Evolutionary conservation across 2,113 vertebrate species (phyloP), one percentile per base, ranked within the genome.

Genomic region (Monopterus albus): DNA sequence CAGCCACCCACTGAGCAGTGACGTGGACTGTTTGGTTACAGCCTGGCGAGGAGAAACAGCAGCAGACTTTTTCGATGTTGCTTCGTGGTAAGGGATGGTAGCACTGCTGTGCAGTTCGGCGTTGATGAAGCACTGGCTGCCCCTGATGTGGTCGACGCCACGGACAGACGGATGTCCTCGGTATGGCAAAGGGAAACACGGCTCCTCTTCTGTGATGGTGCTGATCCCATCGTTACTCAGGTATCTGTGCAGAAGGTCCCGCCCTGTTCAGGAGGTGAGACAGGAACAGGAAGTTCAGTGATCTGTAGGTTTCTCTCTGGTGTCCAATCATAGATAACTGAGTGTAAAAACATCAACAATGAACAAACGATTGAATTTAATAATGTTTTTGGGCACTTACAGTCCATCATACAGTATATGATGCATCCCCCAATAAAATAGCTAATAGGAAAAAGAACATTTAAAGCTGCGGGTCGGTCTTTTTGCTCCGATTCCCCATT

Each of bases 141-240:
- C 95, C 2, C 95, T 87, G 90, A 98, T 94, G 89, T 96, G 96
- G 91, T 98, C 97, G 0, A 94, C 92, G 0, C 96, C 96, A 0
- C 95, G 95, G 58, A 92, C 83, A 7, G 95, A 86, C 1, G 95
- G 94, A 74, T 94, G 90, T 0, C 90, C 77, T 0, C 80, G 33
- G 77, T 93, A 93, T 45, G 96, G 93, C 31, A 93, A 90, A 0
- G 88, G 89, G 2, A 72, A 77, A 2, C 92, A 78, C 0, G 93
- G 40, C 59, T 79, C 94, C 84, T 98, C 97, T 88, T 99, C 97
- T 0, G 90, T 73, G 79, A 97, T 96, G 12, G 94, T 87, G 11
- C 94, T 84, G 85, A 99, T 97, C n/a, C 95, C 92, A 67, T 99
- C 97, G 1, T 96, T 98, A 55, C 98, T 99, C 90, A 96, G 95